Evolutionary conservation across 2,797 vertebrate species (phyloP), one percentile per base, ranked within the genome.

Genomic region (Heterohyrax brucei): DNA sequence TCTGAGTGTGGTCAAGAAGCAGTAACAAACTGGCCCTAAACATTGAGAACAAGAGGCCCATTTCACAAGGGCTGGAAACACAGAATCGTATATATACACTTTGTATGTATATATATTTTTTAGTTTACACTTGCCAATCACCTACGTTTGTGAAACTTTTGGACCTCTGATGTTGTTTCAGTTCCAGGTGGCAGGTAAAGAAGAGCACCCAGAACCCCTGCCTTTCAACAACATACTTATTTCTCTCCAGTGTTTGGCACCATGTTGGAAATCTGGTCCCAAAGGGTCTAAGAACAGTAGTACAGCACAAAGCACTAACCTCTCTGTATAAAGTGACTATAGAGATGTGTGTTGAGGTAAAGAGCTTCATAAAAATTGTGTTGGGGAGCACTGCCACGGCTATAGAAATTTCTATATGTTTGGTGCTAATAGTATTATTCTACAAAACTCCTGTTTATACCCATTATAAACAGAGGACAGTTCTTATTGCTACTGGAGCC

Each of bases 401-500:
- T 97, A 97, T 62, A 95, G 83, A 98, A 96, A 98, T 85, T 10
- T 97, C 81, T 16, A 1, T 85, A 22, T 95, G 91, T 96, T 66
- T 97, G 96, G 95, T 80, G 91, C 96, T 97, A 97, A 97, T 62
- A 97, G 97, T 62, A n/a, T 93, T 96, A 59, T 96, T 98, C 97
- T 97, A 98, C 68, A 98, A 98, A 98, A 97, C 73, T 97, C 96
- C 53, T 79, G 19, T 98, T 97, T 94, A 94, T 87, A 79, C 73
- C 88, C 75, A 1, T 92, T 91, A 96, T 46, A 84, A 93, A 91
- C 39, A 86, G 48, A 97, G 94, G 87, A 96, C 94, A 94, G 89
- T 95, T 96, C 97, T 98, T 98, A 98, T 97, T 98, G 98, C 98
- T 98, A 94, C 81, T 92, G 97, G 87, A 96, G 85, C 88, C 83